Base-by-base conservation (phyloP, 1,140 invertebrate genomes). In the Eubasilissa regina region DNA sequence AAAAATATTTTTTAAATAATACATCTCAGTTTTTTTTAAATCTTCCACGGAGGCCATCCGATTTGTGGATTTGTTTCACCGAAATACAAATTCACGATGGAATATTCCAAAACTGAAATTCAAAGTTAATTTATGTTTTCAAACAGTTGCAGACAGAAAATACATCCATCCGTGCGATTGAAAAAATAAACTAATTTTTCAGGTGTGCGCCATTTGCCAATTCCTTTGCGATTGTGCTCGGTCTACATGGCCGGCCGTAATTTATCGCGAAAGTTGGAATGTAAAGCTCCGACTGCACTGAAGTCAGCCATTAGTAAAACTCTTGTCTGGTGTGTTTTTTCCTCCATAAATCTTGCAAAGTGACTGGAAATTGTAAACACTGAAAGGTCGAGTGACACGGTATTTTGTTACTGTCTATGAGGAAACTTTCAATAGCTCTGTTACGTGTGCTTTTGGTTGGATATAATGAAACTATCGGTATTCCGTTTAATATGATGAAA, bases 191-290 rank as follows among this genome's bases (percentile, higher is more conserved):
- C 21, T 48, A 53, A 74, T 58, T 75, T 45, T 75, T 76, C 75
- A 76, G 75, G 75, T 76, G 75, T 62, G 58, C 60, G 56, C 43
- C 51, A 74, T 74, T 56, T 74, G 70, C 70, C 70, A 74, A 74
- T 74, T 73, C 45, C 48, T 62, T 64, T 25, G 35, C 60, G 21
- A 64, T 64, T 19, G 60, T 43, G 60, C 60, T 12, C 19, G 60
- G 35, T 25, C 35, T 43, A 7, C 60, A 64, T n/a, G 19, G 12
- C 35, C 35, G 19, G 60, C 19, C 35, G 17, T 80, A 70, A 81
- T 81, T 81, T 81, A 81, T 81, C 70, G 80, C 72, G 68, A 58
- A 78, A 76, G 77, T 81, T 81, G 55, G 79, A 73, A 51, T 68
- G 55, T 45, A 64, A 17, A 17, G 58, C 43, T 15, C 15, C 58